Base-by-base conservation (phyloP, 2,888 invertebrate genomes). In the Prenolepis imparis region DNA sequence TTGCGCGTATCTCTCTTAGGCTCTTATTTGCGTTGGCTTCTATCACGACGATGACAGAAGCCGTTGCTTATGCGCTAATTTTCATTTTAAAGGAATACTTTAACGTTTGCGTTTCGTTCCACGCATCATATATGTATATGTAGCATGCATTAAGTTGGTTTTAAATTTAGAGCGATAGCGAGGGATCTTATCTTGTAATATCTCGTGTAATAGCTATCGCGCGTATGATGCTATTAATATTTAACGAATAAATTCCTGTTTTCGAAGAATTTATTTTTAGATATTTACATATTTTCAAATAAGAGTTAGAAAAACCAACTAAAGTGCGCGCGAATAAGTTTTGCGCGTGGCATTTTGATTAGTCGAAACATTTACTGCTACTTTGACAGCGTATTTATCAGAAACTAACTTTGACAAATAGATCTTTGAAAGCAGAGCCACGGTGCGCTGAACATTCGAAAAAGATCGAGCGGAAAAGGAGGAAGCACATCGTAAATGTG, bases 401-500 rank as follows among this genome's bases (percentile, higher is more conserved):
- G 55, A 57, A 72, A 44, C 28, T 32, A 80, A 36, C 78, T 44
- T 48, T 80, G 78, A 72, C 78, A 80, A 72, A 80, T 80, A 80
- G 78, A 80, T 72, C 73, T 36, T 32, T 44, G 44, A 80, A 44
- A 72, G 59, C 32, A 44, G 11, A 48, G 59, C 39, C 28, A 82
- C 75, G 81, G 75, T 70, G 74, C 72, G 21, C 67, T 61, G 57
- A 80, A 67, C 85, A 82, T 83, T 86, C 81, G 86, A 84, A 75
- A 89, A 89, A 86, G 89, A 89, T 89, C 86, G 86, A 88, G 85
- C 75, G 86, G 83, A 85, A 86, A 75, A 83, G 83, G 81, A 88
- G 86, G 87, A 85, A 89, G 84, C 85, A 85, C 86, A 86, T 86
- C 88, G 88, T 89, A 89, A 89, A 89, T 83, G 85, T 74, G 89